Conservation (phyloP, 1,140 invertebrate genomes). For the Thaumatotibia leucotreta region DNA sequence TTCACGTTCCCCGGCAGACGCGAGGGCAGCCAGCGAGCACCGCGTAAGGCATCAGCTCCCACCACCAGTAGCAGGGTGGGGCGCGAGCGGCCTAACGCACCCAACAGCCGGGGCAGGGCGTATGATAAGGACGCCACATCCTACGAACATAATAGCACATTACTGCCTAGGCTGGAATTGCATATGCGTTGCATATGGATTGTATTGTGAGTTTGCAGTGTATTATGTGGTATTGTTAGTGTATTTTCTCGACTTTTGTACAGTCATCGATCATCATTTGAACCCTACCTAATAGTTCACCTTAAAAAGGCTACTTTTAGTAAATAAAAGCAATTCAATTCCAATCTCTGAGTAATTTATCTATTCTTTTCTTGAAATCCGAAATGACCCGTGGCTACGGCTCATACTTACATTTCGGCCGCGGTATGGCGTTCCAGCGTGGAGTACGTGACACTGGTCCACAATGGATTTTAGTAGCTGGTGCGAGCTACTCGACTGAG, state of each 20-base stretch:
- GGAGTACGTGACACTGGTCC: constrained; percentile 81
- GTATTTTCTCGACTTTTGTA: no score
- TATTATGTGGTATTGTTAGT: no score
- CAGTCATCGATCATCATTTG: no score
- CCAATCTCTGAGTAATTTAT: no score
- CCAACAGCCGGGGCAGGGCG: constrained; percentile 74
- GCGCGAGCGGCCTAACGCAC: constrained; percentile 74
- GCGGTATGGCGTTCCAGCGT: constrained; percentile 78
- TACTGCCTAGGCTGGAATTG: no score
- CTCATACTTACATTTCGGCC: constrained; percentile 78
- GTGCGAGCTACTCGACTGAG: constrained; percentile 81
- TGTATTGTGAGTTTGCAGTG: no score
- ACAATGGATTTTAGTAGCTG: constrained; percentile 81
- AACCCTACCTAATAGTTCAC: no score
- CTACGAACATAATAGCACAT: no score
- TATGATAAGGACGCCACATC: constrained; percentile 76
- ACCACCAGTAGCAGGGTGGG: constrained; percentile 84
- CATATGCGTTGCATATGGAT: no score
- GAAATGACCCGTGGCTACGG: not conserved
- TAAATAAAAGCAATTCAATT: no score
- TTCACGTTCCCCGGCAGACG: constrained; percentile 83
- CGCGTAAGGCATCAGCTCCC: constrained; percentile 79
- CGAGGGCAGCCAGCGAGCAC: constrained; percentile 82
- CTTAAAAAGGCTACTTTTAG: no score
- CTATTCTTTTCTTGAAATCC: no score